Percentiles rank a stretch among this genome's conserved stretches.
Evolutionary conservation across 2,888 invertebrate species (phyloP).

Genomic region (Cylindroiulus punctatus): DNA sequence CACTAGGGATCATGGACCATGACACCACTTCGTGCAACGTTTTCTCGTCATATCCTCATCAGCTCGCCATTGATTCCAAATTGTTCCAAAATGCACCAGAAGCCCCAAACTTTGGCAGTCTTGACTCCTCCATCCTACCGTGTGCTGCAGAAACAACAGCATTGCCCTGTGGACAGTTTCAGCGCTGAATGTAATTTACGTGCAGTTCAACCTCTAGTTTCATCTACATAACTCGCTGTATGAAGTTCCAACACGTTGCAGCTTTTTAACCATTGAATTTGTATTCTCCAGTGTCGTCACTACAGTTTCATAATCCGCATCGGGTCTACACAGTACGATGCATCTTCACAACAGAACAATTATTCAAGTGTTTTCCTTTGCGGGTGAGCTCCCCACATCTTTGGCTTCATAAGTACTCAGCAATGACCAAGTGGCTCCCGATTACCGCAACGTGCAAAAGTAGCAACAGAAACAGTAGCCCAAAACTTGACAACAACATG

Average conservation of each 20-base stretch:
- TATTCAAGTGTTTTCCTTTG: neutral
- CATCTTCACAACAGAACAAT: neutral
- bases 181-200: conserved; percentile 22
- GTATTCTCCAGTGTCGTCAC: conserved; percentile 35
- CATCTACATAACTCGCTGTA: neutral
- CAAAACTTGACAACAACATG: neutral
- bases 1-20: conserved; percentile 33
- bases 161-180: neutral
- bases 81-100: conserved; percentile 25
- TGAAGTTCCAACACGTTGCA: neutral
- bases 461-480: neutral
- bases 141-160: neutral
- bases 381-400: conserved; percentile 17
- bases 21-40: neutral
- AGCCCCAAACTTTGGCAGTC: neutral
- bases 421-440: neutral
- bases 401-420: neutral
- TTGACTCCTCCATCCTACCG: no score
- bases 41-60: neutral
- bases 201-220: conserved; percentile 26
- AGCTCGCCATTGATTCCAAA: conserved; percentile 6
- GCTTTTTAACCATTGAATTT: conserved; percentile 27
- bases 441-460: neutral
- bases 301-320: conserved; percentile 32
- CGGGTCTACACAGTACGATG: neutral